A percentile compares a stretch with the other conserved stretches of the same genome.
phyloP scores from a whole-genome alignment of 2,113 vertebrate species.

The Athene noctua region DNA sequence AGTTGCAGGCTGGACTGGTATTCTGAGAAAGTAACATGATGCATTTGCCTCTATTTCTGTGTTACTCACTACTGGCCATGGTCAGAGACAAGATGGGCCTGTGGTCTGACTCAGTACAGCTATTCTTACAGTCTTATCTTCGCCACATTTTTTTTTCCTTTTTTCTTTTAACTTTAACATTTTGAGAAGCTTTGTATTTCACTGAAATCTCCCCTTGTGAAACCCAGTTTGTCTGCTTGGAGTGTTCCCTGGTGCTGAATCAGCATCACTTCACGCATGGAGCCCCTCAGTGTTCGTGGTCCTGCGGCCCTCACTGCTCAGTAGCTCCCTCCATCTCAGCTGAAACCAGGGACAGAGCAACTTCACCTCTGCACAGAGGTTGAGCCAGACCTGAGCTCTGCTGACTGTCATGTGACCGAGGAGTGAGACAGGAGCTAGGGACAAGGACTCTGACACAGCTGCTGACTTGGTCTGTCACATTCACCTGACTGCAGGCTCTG shows the following conservation, averaged over 20 bases:
- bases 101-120: background rate
- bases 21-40: background rate
- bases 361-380: fast-evolving
- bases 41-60: background rate
- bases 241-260: background rate
- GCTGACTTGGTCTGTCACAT: background rate
- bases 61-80: background rate
- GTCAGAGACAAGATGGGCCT: background rate
- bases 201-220: background rate
- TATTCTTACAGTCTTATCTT: background rate
- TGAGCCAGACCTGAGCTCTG: background rate
- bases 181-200: background rate
- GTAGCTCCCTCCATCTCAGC: background rate
- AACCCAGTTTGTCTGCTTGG: fast-evolving
- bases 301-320: background rate
- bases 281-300: fast-evolving
- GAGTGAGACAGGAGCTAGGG: background rate
- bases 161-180: background rate
- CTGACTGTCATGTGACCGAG: background rate
- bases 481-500: background rate
- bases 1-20: background rate
- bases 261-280: fast-evolving
- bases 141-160: background rate
- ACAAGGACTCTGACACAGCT: background rate
- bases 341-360: background rate